These are phyloP conservation scores for Drosophila lacteicornis DNA, from an alignment of 1,140 invertebrate species.

Conservation along the genomic window DNA sequence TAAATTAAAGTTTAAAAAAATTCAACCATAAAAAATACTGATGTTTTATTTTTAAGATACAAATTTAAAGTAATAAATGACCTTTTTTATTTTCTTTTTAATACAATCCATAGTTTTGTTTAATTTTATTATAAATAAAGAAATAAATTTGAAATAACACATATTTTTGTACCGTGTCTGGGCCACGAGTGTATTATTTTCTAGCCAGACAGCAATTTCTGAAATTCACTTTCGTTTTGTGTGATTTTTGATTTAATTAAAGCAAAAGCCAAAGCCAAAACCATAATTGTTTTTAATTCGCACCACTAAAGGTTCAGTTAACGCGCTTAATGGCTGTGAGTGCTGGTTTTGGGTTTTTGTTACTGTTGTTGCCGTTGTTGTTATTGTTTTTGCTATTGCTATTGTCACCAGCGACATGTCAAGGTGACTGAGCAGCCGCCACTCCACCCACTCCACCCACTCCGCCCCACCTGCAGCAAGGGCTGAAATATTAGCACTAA, in stretches of 20 bases:
- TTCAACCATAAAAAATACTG: too few relatives aligned
- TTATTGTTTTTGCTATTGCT: slow-evolving; percentile 26
- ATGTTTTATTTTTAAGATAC: too few relatives aligned
- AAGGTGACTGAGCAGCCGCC: slow-evolving; percentile 59
- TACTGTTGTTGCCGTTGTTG: neutral
- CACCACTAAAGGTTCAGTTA: slow-evolving; percentile 26
- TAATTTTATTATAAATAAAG: too few relatives aligned
- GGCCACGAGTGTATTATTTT: neutral
- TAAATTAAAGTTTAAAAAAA: neutral
- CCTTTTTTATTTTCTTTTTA: too few relatives aligned
- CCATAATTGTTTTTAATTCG: slow-evolving; percentile 70
- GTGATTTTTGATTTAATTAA: slow-evolving; percentile 28
- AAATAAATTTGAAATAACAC: too few relatives aligned
- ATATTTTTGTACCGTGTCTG: neutral
- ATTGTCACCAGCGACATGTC: slow-evolving; percentile 62
- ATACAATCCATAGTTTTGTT: too few relatives aligned
- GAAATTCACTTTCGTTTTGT: slow-evolving; percentile 71
- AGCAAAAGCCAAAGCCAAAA: slow-evolving; percentile 20
- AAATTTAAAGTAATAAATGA: too few relatives aligned
- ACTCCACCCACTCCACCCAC: slow-evolving; percentile 37
- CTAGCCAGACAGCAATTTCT: slow-evolving; percentile 33
- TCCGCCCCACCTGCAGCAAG: neutral
- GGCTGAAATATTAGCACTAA: neutral
- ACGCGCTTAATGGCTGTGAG: slow-evolving; percentile 2
- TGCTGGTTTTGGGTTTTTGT: neutral